A percentile compares a stretch with the other conserved stretches of the same genome.
phyloP scores from a whole-genome alignment of 2,888 invertebrate genomes.

The Drosophila mimica region DNA sequence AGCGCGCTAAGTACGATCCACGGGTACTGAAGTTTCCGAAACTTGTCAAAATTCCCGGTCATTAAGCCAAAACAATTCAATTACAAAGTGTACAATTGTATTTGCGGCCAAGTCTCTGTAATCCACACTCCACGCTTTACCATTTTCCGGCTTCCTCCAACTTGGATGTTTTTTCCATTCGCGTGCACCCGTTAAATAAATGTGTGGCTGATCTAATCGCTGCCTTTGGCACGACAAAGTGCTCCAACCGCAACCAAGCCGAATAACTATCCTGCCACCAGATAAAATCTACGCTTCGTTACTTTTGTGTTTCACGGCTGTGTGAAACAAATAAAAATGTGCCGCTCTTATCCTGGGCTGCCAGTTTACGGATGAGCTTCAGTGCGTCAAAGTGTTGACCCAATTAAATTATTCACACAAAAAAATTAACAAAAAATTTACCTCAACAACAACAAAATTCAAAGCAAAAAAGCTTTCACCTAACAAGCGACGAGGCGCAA shows the following conservation, averaged over 20 bases:
- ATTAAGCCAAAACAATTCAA: conserved; percentile 42
- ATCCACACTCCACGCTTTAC: neutral
- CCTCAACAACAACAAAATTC: conserved; percentile 16
- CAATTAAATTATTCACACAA: conserved; percentile 53
- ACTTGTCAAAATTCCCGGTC: conserved; percentile 35
- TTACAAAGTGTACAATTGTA: conserved; percentile 41
- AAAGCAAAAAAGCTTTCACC: conserved; percentile 69
- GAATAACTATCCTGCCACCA: conserved; percentile 32
- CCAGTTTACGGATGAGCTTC: conserved; percentile 62
- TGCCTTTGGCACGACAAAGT: conserved; percentile 31
- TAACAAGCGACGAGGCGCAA: conserved; percentile 43
- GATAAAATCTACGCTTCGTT: conserved; percentile 47
- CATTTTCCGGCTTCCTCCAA: neutral
- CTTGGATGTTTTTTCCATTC: conserved; percentile 15
- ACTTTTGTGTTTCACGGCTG: conserved; percentile 1
- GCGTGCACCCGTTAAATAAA: conserved; percentile 68
- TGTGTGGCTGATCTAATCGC: conserved; percentile 64
- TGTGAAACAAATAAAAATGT: conserved; percentile 62
- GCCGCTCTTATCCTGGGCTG: conserved; percentile 55
- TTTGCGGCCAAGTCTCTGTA: neutral
- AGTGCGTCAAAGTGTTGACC: conserved; percentile 60
- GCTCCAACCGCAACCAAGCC: conserved; percentile 1
- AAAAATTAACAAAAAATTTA: conserved; percentile 25
- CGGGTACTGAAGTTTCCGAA: conserved; percentile 13
- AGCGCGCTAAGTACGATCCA: conserved; percentile 39